Conservation (phyloP, 2,888 invertebrate genomes). For the Cantharis lateralis region DNA sequence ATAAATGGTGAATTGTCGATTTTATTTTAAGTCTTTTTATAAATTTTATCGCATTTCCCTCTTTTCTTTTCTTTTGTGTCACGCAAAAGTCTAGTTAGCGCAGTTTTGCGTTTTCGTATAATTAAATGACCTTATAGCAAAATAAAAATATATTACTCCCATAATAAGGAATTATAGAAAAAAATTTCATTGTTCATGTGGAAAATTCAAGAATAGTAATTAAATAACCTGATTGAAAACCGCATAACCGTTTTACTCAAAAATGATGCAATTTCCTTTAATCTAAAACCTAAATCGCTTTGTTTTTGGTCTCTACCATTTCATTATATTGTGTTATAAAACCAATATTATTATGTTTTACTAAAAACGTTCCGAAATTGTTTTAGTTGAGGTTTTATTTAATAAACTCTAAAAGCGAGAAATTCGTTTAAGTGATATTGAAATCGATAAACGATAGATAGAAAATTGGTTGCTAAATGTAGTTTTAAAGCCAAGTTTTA, state of each 20-base stretch:
- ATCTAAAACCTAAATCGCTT: neutral
- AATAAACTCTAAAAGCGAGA: slow-evolving; percentile 12
- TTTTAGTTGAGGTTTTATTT: slow-evolving; percentile 5
- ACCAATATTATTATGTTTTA: neutral
- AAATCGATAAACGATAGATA: slow-evolving; percentile 17
- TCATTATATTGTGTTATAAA: neutral
- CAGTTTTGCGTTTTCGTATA: neutral
- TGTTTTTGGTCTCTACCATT: neutral
- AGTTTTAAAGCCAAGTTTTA: neutral
- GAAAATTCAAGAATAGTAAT: neutral
- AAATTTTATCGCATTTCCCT: neutral
- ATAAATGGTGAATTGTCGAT: neutral
- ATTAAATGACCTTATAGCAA: neutral
- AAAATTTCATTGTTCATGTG: neutral
- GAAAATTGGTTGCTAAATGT: slow-evolving; percentile 8
- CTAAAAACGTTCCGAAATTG: neutral
- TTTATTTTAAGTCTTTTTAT: neutral
- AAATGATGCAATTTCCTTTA: neutral
- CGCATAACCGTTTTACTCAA: neutral
- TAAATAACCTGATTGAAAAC: neutral
- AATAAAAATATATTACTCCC: neutral
- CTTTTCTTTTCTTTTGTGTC: neutral
- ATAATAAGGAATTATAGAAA: neutral
- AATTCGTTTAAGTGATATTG: slow-evolving; percentile 7
- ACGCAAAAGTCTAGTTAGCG: neutral